Conservation (phyloP, 2,888 invertebrate genomes). For the Halictus quadricinctus region DNA sequence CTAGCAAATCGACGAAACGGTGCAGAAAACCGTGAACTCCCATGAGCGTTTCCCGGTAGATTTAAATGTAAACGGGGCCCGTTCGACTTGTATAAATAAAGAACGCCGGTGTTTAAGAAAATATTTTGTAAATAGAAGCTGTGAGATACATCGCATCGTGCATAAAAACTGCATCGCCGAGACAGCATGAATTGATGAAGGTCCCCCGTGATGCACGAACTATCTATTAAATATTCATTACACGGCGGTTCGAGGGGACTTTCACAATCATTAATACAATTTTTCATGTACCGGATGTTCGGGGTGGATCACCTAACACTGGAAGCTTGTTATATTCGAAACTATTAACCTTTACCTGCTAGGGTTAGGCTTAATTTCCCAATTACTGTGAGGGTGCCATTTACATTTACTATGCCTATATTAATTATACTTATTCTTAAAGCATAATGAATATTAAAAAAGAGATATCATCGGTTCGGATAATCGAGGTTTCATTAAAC, state of each 20-base stretch:
- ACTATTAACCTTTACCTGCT: no score
- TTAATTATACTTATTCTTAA: no score
- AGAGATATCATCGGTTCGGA: no score
- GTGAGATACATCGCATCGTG: neutral
- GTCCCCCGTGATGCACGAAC: neutral
- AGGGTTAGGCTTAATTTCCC: no score
- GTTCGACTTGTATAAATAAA: neutral
- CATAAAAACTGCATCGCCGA: neutral
- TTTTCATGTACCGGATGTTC: neutral
- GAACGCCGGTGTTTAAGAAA: slow-evolving; percentile 5
- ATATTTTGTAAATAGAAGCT: neutral
- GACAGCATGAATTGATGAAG: neutral
- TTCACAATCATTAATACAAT: neutral
- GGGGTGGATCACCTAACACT: no score
- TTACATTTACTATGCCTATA: no score
- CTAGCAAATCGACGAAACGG: neutral
- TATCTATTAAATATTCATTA: slow-evolving; percentile 1
- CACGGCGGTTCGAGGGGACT: neutral
- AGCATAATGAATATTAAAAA: no score
- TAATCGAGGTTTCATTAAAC: no score
- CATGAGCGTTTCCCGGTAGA: no score
- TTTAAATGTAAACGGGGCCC: no score
- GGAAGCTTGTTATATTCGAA: no score
- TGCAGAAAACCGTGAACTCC: neutral
- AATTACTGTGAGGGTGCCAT: no score